Conservation (phyloP, 2,113 vertebrate species). For the Noturus placidus region DNA sequence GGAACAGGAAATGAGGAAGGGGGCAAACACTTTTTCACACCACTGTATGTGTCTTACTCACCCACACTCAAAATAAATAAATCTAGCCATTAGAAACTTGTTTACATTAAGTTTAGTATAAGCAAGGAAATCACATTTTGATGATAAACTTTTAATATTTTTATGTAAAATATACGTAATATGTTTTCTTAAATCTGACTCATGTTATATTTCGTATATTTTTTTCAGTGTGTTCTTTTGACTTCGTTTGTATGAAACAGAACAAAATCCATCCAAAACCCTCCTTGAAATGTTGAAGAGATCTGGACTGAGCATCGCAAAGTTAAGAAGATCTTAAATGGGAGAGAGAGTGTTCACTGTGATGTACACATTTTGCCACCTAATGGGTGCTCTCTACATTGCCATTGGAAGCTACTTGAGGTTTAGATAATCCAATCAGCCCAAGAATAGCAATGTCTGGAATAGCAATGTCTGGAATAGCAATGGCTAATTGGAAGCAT, state of each 20-base stretch:
- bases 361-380: not conserved
- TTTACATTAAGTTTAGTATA: not conserved
- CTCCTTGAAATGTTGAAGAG: not conserved
- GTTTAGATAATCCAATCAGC: not conserved
- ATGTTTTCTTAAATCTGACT: not conserved
- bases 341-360: not conserved
- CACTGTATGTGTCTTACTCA: not conserved
- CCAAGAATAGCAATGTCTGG: not conserved
- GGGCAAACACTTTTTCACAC: too few relatives aligned
- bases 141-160: not conserved
- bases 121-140: not conserved
- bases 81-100: not conserved
- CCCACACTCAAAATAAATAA: not conserved
- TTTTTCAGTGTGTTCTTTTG: not conserved
- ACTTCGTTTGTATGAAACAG: not conserved
- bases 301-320: not conserved
- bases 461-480: conserved; percentile 8
- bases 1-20: too few relatives aligned
- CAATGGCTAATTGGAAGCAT: conserved; percentile 10
- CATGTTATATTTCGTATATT: not conserved
- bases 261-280: not conserved
- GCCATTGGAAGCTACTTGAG: not conserved
- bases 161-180: not conserved
- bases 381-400: not conserved
- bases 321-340: not conserved